Evolutionary conservation across 2,797 vertebrate genomes (phyloP), one percentile per base, ranked within the genome.

Genomic region (Periparus ater): DNA sequence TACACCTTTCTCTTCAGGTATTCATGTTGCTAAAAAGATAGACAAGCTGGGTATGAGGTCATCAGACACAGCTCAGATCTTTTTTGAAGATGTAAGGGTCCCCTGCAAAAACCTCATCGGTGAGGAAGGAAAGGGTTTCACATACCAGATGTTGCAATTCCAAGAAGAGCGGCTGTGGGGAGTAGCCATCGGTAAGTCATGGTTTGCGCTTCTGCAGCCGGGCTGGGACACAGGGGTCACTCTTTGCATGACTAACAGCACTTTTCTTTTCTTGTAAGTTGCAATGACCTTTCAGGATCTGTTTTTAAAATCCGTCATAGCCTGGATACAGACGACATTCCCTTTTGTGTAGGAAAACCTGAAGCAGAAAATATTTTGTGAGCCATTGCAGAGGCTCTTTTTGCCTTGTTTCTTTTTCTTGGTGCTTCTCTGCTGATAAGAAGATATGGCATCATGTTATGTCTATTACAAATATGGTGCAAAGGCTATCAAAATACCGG

Each of bases 121-220:
- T 27, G 96, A 99, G 95, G 98, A 99, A 97, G 98, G 99, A 95
- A 98, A 98, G 98, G 98, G 98, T 83, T 99, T 99, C 97, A 98
- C 97, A 2, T 99, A 99, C 77, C 98, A 99, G 97, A 99, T 99
- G 98, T 96, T 99, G 76, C 98, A 99, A 79, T 99, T 99, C 97
- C 98, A 99, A 96, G 98, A 99, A 96, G 98, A 99, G 94, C 94
- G 98, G 25, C 97, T 99, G 66, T 98, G 98, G 98, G 98, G 68
- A 26, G 98, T 94, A 86, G 98, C 98, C 93, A 97, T 77, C 40
- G 45, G 98, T 99, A 98, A 98, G 98, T 97, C 55, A 47, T 88
- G 5, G 0, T 16, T 75, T 9, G 10, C 10, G 18, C 62, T 67
- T 54, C 58, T 88, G 55, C n/a, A 50, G 58, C 77, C 0, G 0